These are phyloP conservation scores for Lordiphosa mommai DNA, from an alignment of 1,140 invertebrate genomes.

Conservation along the genomic window DNA sequence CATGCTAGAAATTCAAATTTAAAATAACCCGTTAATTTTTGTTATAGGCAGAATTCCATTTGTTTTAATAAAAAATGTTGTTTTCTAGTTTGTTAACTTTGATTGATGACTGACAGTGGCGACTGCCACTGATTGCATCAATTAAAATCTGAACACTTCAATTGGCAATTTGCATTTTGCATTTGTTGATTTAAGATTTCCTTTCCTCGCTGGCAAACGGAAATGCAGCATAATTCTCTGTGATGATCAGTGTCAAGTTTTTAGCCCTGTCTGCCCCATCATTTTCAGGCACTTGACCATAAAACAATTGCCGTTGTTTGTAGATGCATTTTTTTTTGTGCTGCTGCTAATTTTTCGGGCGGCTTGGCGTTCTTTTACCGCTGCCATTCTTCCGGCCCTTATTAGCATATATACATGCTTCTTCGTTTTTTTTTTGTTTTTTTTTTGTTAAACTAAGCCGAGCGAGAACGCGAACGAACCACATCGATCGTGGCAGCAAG, in stretches of 20 bases:
- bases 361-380: conserved; percentile 43
- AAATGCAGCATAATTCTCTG: conserved; percentile 74
- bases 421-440: conserved; percentile 13
- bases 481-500: conserved; percentile 47
- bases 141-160: conserved; percentile 16
- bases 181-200: conserved; percentile 74
- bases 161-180: conserved; percentile 39
- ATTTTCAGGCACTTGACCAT: conserved; percentile 72
- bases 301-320: conserved; percentile 56
- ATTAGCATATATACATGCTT: conserved; percentile 59
- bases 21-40: no score
- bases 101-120: conserved; percentile 35
- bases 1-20: no score
- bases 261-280: conserved; percentile 51
- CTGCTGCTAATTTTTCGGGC: conserved; percentile 9
- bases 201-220: conserved; percentile 42
- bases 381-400: conserved; percentile 49
- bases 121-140: conserved; percentile 11
- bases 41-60: no score
- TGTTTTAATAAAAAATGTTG: no score
- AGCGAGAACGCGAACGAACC: conserved; percentile 9
- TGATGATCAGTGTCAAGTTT: conserved; percentile 78
- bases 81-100: neutral
- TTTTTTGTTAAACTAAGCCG: conserved; percentile 12
- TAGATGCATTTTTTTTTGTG: conserved; percentile 26